These are phyloP conservation scores for Cavia aperea DNA, from an alignment of 2,113 vertebrate genomes.

Conservation along the genomic window DNA sequence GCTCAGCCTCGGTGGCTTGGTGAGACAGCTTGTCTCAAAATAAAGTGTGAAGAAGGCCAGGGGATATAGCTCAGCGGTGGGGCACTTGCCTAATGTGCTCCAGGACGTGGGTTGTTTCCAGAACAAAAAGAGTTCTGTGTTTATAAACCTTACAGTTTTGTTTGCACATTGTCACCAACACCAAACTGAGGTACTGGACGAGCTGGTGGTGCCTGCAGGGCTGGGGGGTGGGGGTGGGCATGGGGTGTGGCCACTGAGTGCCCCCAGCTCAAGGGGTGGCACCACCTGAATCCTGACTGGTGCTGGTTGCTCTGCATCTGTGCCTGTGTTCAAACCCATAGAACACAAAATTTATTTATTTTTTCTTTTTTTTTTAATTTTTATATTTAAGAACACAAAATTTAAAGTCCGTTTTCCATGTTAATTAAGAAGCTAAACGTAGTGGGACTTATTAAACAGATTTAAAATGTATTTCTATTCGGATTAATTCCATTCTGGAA, in stretches of 20 bases:
- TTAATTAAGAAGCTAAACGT: neutral
- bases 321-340: neutral
- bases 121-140: neutral
- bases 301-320: neutral
- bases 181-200: neutral
- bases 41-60: neutral
- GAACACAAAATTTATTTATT: neutral
- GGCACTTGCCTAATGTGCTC: neutral
- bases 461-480: neutral
- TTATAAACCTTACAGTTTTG: neutral
- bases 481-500: neutral
- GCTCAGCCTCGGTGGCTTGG: neutral
- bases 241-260: rapidly evolving
- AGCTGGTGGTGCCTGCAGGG: rapidly evolving
- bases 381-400: neutral
- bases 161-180: rapidly evolving
- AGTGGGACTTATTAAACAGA: neutral
- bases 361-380: too few species aligned
- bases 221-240: neutral
- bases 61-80: neutral
- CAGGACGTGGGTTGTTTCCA: neutral
- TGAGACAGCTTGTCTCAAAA: neutral
- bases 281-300: neutral
- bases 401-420: neutral
- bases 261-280: neutral